Percentiles rank a stretch among this genome's conserved stretches.
phyloP scores from a whole-genome alignment of 2,113 vertebrate genomes.

The Pantherophis guttatus region DNA sequence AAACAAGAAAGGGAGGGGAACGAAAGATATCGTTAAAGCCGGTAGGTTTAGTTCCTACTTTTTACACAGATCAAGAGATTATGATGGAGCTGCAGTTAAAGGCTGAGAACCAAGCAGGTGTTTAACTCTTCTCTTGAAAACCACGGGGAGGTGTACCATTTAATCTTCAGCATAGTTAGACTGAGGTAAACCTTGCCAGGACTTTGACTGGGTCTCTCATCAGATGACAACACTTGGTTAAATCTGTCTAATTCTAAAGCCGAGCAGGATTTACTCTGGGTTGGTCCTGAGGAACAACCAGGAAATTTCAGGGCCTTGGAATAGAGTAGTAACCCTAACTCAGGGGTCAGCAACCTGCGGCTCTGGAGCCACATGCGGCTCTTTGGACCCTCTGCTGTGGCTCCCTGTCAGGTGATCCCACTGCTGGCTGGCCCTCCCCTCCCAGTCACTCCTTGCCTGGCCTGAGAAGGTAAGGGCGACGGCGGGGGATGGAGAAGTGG shows the following conservation, averaged over 20 bases:
- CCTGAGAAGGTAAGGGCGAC: no score
- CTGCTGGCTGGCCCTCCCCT: no score
- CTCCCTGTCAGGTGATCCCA: no score
- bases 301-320: neutral
- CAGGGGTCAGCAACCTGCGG: no score
- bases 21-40: slow-evolving; percentile 9
- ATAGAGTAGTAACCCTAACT: neutral
- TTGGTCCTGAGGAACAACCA: neutral
- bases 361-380: no score
- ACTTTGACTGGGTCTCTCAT: neutral
- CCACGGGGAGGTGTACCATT: neutral
- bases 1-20: slow-evolving; percentile 12
- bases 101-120: neutral
- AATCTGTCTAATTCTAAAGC: neutral
- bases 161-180: neutral
- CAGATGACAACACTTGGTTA: neutral
- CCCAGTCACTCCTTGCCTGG: no score
- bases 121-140: neutral
- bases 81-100: neutral
- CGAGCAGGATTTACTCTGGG: neutral
- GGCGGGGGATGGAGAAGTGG: no score
- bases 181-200: neutral
- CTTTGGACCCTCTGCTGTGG: no score
- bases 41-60: slow-evolving; percentile 1
- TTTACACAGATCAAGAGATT: fast-evolving